Evolutionary conservation across 2,113 vertebrate species (phyloP), one percentile per base, ranked within the genome.

Genomic region (Podarcis raffonei): DNA sequence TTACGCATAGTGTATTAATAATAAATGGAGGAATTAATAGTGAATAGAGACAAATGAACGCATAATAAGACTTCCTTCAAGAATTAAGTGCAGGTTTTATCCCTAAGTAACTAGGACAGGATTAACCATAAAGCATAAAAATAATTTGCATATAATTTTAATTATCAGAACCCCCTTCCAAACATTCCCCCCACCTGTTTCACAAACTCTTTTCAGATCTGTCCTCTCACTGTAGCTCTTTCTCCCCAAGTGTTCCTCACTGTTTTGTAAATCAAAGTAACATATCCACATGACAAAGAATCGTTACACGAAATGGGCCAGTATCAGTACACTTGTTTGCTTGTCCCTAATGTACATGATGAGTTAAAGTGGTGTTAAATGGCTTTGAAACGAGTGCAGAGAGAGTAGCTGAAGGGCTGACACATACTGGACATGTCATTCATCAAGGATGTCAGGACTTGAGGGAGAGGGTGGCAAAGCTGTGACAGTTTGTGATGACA

Each of bases 41-140:
- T 83, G 59, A 53, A 88, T 27, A 88, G n/a, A 69, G 81, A 88
- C 37, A 83, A 88, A 83, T 53, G 39, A 69, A 88, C 39, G 53
- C 42, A 77, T 83, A 88, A 77, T 69, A 35, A 48, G 27, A 86
- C 39, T 8, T 30, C 65, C 37, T 53, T 77, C 35, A 77, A 77
- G 59, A 66, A 77, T 53, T 83, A 68, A 78, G 18, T 68, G 27
- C 59, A 42, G 39, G 39, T 78, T 86, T 35, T 76, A 83, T 83
- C n/a, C 22, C 23, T n/a, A 68, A 22, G 39, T 83, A 83, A 53
- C 13, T 12, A 77, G 62, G 22, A 65, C n/a, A 35, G 42, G n/a
- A 76, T 68, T 88, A 88, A 48, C 22, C n/a, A 81, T 35, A 37
- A 4, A 83, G 69, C 22, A 77, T 76, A 35, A 37, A 77, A 42